Evolutionary conservation across 2,888 invertebrate genomes (phyloP).

Genomic region (Oligia latruncula): DNA sequence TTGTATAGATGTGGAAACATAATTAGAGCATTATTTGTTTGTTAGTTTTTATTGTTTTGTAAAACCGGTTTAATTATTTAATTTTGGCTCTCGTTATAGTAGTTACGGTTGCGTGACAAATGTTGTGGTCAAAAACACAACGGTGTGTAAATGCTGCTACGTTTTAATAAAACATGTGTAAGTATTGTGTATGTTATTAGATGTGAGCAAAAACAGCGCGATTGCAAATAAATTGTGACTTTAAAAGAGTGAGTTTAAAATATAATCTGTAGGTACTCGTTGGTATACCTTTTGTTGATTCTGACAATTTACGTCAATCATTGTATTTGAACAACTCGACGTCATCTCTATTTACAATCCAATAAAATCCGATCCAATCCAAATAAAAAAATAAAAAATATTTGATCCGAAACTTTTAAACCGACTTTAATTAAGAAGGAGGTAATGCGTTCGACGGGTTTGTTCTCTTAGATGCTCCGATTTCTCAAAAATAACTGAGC

Average conservation of each 20-base stretch:
- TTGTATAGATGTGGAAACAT: slow-evolving; percentile 41
- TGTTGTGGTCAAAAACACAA: neutral
- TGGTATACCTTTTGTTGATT: slow-evolving; percentile 13
- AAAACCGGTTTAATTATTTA: slow-evolving; percentile 7
- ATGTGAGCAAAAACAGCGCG: neutral
- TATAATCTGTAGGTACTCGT: neutral
- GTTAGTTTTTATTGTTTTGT: slow-evolving; percentile 3
- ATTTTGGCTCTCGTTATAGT: slow-evolving; percentile 23
- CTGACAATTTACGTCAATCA: slow-evolving; percentile 13
- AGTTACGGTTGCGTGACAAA: neutral
- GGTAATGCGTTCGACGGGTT: neutral
- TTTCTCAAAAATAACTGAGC: neutral
- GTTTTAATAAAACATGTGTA: neutral
- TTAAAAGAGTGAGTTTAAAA: neutral
- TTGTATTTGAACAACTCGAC: neutral
- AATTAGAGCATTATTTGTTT: slow-evolving; percentile 26
- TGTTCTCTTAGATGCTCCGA: neutral
- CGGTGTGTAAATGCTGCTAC: neutral
- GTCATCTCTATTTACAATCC: neutral
- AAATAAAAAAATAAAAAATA: too few species aligned
- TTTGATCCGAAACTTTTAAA: neutral
- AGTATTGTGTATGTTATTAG: neutral
- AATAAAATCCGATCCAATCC: too few species aligned
- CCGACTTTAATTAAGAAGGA: neutral
- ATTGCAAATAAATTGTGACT: neutral